Evolutionary conservation across 1,140 invertebrate genomes (phyloP).

Genomic region (Drosophila albomicans): DNA sequence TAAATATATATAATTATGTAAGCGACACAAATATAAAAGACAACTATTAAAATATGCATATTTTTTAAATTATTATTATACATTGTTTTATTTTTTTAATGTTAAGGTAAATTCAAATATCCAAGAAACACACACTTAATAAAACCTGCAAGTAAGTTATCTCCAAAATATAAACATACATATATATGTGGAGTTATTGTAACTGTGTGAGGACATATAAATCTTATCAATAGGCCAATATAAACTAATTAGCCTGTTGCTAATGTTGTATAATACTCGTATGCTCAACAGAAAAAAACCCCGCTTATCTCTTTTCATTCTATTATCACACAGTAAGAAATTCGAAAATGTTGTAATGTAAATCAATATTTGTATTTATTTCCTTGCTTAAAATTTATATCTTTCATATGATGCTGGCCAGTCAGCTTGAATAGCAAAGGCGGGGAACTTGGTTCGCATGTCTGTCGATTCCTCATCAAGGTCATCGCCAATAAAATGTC

Average conservation of each 20-base stretch:
- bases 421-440: constrained; percentile 29
- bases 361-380: neutral
- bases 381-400: constrained; percentile 21
- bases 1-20: too few species aligned
- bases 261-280: neutral
- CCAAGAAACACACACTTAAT: too few species aligned
- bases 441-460: constrained; percentile 38
- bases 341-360: neutral
- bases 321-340: too few species aligned
- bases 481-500: constrained; percentile 14
- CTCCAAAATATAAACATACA: too few species aligned
- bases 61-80: too few species aligned
- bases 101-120: too few species aligned
- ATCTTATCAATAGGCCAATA: neutral
- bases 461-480: constrained; percentile 16
- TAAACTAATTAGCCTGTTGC: neutral
- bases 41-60: too few species aligned
- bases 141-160: too few species aligned
- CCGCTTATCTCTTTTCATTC: too few species aligned
- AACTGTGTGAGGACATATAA: neutral
- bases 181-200: too few species aligned
- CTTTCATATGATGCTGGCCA: constrained; percentile 50
- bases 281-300: neutral
- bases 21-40: too few species aligned
- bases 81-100: too few species aligned